Evolutionary conservation across 2,797 vertebrate species (phyloP).

Genomic region (Acipenser oxyrinchus): DNA sequence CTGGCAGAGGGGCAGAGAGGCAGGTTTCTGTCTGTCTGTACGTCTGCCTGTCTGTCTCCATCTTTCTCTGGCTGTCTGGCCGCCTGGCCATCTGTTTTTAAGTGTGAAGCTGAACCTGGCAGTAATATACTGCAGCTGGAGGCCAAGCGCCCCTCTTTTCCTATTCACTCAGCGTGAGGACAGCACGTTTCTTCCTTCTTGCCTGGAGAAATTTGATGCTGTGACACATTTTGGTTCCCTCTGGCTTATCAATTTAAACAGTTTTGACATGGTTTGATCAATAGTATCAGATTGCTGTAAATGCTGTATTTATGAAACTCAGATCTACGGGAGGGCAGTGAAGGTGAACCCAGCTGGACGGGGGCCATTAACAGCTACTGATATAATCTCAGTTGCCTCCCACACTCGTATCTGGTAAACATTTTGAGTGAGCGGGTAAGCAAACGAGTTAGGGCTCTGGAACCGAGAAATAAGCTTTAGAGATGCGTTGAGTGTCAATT

Average conservation of each 20-base stretch:
- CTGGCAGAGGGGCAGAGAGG: too few species aligned
- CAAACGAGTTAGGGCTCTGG: too few species aligned
- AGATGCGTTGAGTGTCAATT: too few species aligned
- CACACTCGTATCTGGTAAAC: not conserved
- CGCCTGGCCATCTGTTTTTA: not conserved
- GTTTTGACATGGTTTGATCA: constrained; percentile 23
- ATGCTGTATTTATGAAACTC: constrained; percentile 23
- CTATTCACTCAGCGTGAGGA: constrained; percentile 25
- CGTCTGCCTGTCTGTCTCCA: too few species aligned
- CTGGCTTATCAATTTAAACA: constrained; percentile 26
- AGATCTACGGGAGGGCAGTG: constrained; percentile 21
- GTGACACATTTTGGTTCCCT: constrained; percentile 21
- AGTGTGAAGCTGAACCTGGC: not conserved
- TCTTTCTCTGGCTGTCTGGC: not conserved
- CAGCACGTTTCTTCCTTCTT: constrained; percentile 30
- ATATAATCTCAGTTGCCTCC: not conserved
- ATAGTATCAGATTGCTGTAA: constrained; percentile 28
- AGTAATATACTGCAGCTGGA: too few species aligned
- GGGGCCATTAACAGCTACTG: not conserved
- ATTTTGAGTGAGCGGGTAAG: too few species aligned
- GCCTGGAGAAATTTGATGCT: constrained; percentile 25
- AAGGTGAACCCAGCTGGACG: not conserved
- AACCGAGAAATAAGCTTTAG: too few species aligned
- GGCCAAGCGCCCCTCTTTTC: too few species aligned
- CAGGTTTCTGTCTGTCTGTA: too few species aligned